Evolutionary conservation across 2,888 invertebrate genomes (phyloP), one percentile per base, ranked within the genome.

Genomic region (Fragum sueziense): DNA sequence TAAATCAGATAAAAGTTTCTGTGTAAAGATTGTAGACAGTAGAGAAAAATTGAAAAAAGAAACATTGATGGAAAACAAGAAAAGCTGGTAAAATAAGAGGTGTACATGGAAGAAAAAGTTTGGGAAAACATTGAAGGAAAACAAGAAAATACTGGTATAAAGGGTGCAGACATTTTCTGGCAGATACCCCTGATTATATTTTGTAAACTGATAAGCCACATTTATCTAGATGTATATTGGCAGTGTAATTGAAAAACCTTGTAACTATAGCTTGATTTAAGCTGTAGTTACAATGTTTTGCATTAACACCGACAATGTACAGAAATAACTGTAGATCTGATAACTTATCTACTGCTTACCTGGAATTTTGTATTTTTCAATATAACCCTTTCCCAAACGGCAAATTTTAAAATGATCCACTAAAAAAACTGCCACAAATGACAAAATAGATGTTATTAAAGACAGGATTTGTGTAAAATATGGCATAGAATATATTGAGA

Each of bases 151-250:
- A n/a, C 47, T 47, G 47, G 57, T 25, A 41, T 14, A n/a, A 65
- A 41, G 65, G 65, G 37, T 65, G 17, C 6, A 65, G 57, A 41
- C 34, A 65, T 41, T 65, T 65, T 65, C 65, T 65, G 65, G 65
- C 65, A 65, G 41, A 41, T 41, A n/a, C 41, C 25, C 65, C 34
- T 25, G 65, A 27, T 41, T 65, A 37, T 65, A 41, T 65, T 65
- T 65, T 65, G 27, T 65, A 65, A n/a, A 65, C 41, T 65, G 65
- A 65, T 65, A 65, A 65, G 65, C 31, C 61, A 25, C 34, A 27
- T 65, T 65, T 65, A 41, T 65, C 41, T 61, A 4, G 27, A 4
- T n/a, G n/a, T n/a, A n/a, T n/a, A n/a, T n/a, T n/a, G n/a, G n/a
- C n/a, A n/a, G n/a, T n/a, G n/a, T n/a, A n/a, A n/a, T n/a, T n/a